Base-by-base conservation (phyloP, 2,888 invertebrate species). In the Chironomus riparius region DNA sequence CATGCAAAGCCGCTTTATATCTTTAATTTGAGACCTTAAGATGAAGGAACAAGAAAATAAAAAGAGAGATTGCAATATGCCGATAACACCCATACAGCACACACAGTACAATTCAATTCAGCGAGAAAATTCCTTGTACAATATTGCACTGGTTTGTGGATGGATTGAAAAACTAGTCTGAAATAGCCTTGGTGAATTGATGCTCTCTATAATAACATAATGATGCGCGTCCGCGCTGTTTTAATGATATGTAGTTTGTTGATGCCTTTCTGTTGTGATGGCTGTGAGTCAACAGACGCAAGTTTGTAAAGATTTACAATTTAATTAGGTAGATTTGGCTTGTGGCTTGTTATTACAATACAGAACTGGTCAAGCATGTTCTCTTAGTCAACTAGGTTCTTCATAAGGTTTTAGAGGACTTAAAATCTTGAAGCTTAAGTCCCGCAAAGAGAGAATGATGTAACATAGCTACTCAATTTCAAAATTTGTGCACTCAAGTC, bases 171-270 rank as follows among this genome's bases (percentile, higher is more conserved):
- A 65, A 65, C 65, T 65, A 65, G 65, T 65, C 65, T 65, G 22
- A 24, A 65, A 65, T 56, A 56, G 56, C 65, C 65, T 65, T 65
- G 65, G 13, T 65, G 12, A 56, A 62, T 62, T 62, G 62, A 62
- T 21, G 62, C 18, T 15, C 56, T 10, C 65, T 22, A 65, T 65
- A 48, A 38, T 70, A 70, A 71, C 71, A 72, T 72, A 72, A 72
- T 62, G 38, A 24, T 47, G 65, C 24, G 15, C 50, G 47, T 47
- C 28, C 56, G 71, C 5, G 18, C 2, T 12, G 28, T 56, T 15
- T 71, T 71, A 71, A 71, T 71, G 56, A 71, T 56, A 56, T 72
- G 62, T 72, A 28, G 62, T 50, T 15, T n/a, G 50, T 15, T 50
- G 15, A 6, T 56, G 2, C 2, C 18, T 56, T 56, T 15, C 1